Evolutionary conservation across 2,113 vertebrate genomes (phyloP).

Genomic region (Chloropsis hardwickii): DNA sequence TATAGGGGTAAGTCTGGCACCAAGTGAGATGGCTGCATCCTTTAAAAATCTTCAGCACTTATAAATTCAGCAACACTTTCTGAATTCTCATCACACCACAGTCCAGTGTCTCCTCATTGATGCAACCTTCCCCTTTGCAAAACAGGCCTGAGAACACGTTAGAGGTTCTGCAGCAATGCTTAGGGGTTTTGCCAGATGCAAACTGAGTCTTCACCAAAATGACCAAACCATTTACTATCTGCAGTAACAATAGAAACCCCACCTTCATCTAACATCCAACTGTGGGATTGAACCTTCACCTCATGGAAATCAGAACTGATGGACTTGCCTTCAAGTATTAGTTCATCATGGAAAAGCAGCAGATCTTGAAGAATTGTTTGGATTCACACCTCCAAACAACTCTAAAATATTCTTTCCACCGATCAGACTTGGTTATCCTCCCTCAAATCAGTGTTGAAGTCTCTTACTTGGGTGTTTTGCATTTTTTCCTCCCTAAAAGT

Average conservation of each 20-base stretch:
- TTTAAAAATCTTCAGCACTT: neutral
- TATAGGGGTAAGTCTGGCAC: neutral
- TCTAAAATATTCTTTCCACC: neutral
- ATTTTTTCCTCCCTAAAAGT: neutral
- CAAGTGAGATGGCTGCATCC: neutral
- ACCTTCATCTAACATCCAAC: neutral
- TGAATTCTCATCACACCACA: neutral
- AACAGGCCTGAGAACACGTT: neutral
- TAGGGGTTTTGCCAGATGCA: neutral
- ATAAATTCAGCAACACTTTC: neutral
- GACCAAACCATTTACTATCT: neutral
- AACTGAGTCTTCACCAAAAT: neutral
- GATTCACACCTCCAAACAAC: neutral
- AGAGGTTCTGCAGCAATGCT: neutral
- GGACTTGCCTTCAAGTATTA: neutral
- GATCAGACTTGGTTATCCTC: neutral
- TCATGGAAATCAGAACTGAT: neutral
- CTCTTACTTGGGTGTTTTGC: neutral
- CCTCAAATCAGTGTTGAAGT: neutral
- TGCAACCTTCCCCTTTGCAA: neutral
- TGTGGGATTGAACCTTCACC: neutral
- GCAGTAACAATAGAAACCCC: neutral
- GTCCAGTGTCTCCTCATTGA: neutral
- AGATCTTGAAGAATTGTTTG: neutral
- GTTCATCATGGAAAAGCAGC: neutral